Evolutionary conservation across 2,113 vertebrate species (phyloP), one percentile per base, ranked within the genome.

Genomic region (Myanophis thanlyinensis): DNA sequence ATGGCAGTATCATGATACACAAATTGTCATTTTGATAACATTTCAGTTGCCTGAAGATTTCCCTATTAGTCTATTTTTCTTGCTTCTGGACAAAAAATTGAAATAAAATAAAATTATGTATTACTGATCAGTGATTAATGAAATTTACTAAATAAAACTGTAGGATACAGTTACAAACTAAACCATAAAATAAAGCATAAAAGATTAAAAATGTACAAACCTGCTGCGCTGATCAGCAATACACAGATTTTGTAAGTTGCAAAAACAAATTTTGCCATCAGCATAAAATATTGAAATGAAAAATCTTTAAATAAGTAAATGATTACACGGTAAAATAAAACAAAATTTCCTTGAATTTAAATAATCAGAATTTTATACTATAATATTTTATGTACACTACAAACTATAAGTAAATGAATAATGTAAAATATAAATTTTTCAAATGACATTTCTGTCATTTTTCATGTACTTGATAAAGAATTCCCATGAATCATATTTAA

Each of bases 401-500:
- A 18, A 44, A 59, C 54, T 59, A 46, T 59, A 59, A 62, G 11
- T 47, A 54, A 89, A 59, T 56, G 11, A 22, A 89, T 54, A 62
- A 54, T 20, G 6, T 87, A 35, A 5, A 46, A n/a, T 27, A 25
- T 44, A 49, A 85, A 92, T 44, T 18, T 91, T 90, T 51, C 91
- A n/a, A 93, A 88, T 87, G 88, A 7, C 3, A 13, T 91, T 35
- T 93, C 87, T 94, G 85, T 80, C 94, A 59, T 22, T 84, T n/a
- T 7, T 54, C 44, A 44, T 90, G 93, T 93, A 47, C 2, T 1
- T 35, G 30, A 35, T 35, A 47, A n/a, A 46, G 54, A 59, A 27
- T 89, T 89, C 25, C 5, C 2, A 48, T 56, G 44, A 6, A 35
- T 30, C 40, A 85, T 47, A 86, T 59, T 91, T 53, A 85, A 46